These are phyloP conservation scores for Perognathus longimembris DNA, from an alignment of 2,113 vertebrate genomes.

Conservation along the genomic window DNA sequence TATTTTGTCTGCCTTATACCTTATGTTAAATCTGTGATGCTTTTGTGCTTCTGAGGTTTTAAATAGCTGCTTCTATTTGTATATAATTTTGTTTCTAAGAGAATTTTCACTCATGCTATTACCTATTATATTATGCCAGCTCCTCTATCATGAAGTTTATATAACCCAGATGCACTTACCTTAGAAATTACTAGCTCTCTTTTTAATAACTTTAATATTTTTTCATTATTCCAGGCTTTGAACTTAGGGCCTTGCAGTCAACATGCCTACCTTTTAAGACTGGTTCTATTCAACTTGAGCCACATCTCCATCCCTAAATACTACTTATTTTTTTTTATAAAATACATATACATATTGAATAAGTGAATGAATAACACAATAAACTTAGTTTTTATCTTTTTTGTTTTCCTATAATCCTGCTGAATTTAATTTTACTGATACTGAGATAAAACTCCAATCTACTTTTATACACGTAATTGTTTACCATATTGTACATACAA, in stretches of 20 bases:
- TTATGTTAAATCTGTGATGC: background rate
- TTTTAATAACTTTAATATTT: background rate
- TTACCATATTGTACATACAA: background rate
- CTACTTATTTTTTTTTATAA: constrained; percentile 24
- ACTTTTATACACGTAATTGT: background rate
- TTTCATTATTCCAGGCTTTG: background rate
- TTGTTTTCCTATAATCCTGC: background rate
- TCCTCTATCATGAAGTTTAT: background rate
- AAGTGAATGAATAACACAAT: background rate
- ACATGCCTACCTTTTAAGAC: no score
- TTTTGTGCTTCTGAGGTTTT: background rate
- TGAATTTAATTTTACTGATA: background rate
- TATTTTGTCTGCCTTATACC: background rate
- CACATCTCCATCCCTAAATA: background rate
- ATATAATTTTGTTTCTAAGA: background rate
- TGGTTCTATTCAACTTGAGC: no score
- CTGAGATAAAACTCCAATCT: background rate
- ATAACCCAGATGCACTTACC: background rate
- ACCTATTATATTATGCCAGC: background rate
- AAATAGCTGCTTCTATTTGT: background rate
- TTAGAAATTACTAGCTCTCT: background rate
- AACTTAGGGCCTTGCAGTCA: no score
- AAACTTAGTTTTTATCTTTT: background rate
- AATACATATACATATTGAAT: background rate
- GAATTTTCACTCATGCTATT: background rate